Base-by-base conservation (phyloP, 2,797 vertebrate genomes). In the Anas flavirostris region DNA sequence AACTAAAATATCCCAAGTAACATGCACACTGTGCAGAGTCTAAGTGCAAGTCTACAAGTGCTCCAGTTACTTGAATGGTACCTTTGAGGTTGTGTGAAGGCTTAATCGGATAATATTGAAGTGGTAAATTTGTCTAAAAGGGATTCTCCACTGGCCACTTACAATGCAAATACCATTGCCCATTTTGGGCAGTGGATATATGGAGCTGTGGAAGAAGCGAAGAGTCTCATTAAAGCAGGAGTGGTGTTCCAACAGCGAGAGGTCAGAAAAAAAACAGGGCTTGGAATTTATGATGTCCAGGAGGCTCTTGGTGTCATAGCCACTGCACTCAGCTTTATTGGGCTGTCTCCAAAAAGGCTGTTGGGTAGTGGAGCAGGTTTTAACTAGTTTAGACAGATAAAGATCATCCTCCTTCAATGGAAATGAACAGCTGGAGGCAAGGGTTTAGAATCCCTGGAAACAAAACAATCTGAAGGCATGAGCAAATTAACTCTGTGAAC, bases 381-480 rank as follows among this genome's bases (percentile, higher is more conserved):
- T 95, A 96, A 97, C 96, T 96, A 88, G 94, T 97, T 97, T 93
- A 91, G 97, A 97, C 97, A 97, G 94, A 96, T 94, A 93, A 94
- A 97, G 97, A 97, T 98, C 97, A 97, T 89, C 95, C 89, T 88
- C 75, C 92, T 98, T 97, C 95, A 97, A 94, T 95, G 96, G 96
- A 97, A 97, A 98, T 96, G 94, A 96, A 98, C 97, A 97, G 97
- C 97, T 97, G 95, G 93, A 97, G 94, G 97, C 94, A 83, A 94
- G 3, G 69, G 94, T 96, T 96, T 96, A 93, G 95, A 96, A 96
- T 96, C 96, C 96, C 90, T 96, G 88, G 91, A 92, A 95, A 95
- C 88, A 88, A 93, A 93, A 88, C 91, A 91, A 94, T 92, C 90
- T 81, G 72, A 96, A 94, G 89, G 93, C 92, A 94, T 44, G 95